Conservation (phyloP, 2,888 invertebrate genomes). For the Busseola fusca region DNA sequence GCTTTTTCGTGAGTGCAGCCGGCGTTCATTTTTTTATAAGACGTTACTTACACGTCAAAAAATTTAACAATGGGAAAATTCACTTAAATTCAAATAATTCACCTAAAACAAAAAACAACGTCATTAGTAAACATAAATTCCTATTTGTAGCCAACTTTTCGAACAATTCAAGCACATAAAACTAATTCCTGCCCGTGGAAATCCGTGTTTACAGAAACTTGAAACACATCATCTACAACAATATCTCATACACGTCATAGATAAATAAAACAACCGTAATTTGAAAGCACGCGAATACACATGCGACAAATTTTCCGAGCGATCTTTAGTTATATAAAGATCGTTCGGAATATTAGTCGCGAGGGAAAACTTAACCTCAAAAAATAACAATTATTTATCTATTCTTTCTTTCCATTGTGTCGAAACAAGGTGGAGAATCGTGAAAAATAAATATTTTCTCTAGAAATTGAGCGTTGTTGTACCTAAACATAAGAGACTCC, state of each 20-base stretch:
- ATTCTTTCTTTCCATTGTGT: slow-evolving; percentile 38
- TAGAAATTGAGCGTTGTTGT: slow-evolving; percentile 70
- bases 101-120: background rate
- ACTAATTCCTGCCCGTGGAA: slow-evolving; percentile 3
- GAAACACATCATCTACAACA: slow-evolving; percentile 35
- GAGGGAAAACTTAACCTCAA: slow-evolving; percentile 35
- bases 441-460: slow-evolving; percentile 60
- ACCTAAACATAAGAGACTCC: slow-evolving; percentile 77
- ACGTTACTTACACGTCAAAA: too few species aligned
- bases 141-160: slow-evolving; percentile 1
- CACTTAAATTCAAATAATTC: too few species aligned
- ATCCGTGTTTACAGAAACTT: slow-evolving; percentile 25
- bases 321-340: slow-evolving; percentile 26
- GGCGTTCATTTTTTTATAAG: too few species aligned
- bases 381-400: slow-evolving; percentile 17
- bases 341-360: too few species aligned
- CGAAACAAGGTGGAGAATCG: slow-evolving; percentile 66
- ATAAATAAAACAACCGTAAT: slow-evolving; percentile 18
- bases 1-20: too few species aligned
- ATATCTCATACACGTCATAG: slow-evolving; percentile 26
- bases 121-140: background rate
- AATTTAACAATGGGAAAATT: background rate
- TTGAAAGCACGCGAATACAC: slow-evolving; percentile 12
- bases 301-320: slow-evolving; percentile 18
- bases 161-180: slow-evolving; percentile 9